Evolutionary conservation across 53 echinoderm and acorn worm genomes (phyloP), one percentile per base, ranked within the genome.

Genomic region (Holothuria leucospilota): DNA sequence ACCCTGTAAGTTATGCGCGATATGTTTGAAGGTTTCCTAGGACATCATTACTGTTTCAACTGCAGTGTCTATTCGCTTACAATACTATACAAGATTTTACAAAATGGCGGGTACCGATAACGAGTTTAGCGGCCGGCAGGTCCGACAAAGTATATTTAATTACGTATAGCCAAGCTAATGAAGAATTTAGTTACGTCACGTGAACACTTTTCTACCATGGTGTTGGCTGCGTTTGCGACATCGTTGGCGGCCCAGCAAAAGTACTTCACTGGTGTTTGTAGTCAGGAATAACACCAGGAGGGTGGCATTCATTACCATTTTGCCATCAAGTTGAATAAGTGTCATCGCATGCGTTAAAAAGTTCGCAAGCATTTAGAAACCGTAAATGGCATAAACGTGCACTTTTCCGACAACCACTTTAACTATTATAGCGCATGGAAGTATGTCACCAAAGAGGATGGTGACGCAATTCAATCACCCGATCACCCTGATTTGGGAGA

Each of bases 81-180:
- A 27, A 12, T 1, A 29, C 10, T 8, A 21, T 65, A 65, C 25
- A 25, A 29, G 66, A 8, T 65, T 65, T 12, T 3, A 29, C 29
- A 65, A 65, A 65, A 65, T 65, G 66, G 66, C 66, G 18, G 66
- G 24, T 39, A n/a, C 38, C 1, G 41, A 72, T 39, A 72, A 72
- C 72, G 72, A 72, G 21, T 41, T 72, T 39, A 39, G 41, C 39
- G 72, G 11, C 2, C 9, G 72, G n/a, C 72, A 72, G 34, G 42
- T 72, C 26, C 72, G 72, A 27, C 72, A n/a, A 72, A 72, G 40
- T 72, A n/a, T 72, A 72, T 72, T 41, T 72, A 41, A 41, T 72
- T 72, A 72, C 72, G 34, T 72, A 72, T 39, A 72, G 42, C 42
- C 42, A 72, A 72, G 42, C 72, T 72, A 41, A 72, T 39, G 41